These are phyloP conservation scores for Mellivora capensis DNA, from an alignment of 2,113 vertebrate species.

Conservation along the genomic window DNA sequence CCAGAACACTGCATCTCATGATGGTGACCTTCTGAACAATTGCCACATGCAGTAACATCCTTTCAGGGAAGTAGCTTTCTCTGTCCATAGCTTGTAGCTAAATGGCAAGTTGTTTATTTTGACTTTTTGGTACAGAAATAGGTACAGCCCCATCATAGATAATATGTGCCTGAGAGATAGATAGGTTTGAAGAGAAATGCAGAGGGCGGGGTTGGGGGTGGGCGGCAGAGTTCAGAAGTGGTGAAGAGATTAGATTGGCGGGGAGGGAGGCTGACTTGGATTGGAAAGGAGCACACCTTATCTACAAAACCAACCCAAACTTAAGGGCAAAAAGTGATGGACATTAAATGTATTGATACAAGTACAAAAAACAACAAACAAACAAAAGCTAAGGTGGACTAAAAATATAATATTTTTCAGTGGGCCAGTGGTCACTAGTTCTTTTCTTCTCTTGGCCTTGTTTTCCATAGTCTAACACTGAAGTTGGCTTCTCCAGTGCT, in stretches of 20 bases:
- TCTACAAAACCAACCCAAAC: not conserved
- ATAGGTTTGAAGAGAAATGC: not conserved
- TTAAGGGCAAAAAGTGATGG: not conserved
- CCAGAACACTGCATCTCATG: not conserved
- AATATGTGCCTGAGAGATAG: not conserved
- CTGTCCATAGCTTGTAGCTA: too few relatives aligned
- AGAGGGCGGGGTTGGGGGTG: not conserved
- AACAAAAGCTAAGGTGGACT: not conserved
- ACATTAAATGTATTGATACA: not conserved
- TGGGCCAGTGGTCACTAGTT: accelerated
- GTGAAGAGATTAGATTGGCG: too few relatives aligned
- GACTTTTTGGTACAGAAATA: not conserved
- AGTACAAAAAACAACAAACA: not conserved
- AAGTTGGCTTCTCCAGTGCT: not conserved
- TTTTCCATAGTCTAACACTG: not conserved
- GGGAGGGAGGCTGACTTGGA: not conserved
- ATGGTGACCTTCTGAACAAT: not conserved
- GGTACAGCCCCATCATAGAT: accelerated
- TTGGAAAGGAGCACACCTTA: not conserved
- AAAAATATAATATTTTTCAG: not conserved
- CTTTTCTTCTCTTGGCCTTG: not conserved
- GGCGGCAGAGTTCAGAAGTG: not conserved
- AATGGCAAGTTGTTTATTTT: not conserved
- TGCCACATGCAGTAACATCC: not conserved
- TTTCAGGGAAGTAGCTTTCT: not conserved